Evolutionary conservation across 2,888 invertebrate genomes (phyloP).

Genomic region (Xanthorhoe spadicearia): DNA sequence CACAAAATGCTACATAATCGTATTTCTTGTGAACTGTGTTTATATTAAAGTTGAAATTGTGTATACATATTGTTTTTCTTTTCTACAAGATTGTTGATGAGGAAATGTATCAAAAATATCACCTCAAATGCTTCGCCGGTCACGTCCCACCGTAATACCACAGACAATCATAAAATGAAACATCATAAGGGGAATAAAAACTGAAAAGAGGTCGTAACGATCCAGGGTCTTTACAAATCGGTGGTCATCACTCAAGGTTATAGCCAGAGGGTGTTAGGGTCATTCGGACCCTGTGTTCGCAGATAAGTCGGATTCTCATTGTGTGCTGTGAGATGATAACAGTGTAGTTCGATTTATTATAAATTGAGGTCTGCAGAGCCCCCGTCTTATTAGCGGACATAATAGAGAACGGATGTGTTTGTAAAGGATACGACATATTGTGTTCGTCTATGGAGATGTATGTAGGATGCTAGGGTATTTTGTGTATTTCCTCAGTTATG

Average conservation of each 20-base stretch:
- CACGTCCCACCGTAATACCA: slow-evolving; percentile 71
- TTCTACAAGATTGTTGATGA: background rate
- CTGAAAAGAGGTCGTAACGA: slow-evolving; percentile 79
- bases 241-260: slow-evolving; percentile 80
- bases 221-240: slow-evolving; percentile 79
- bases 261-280: slow-evolving; percentile 65
- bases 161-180: slow-evolving; percentile 81
- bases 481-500: background rate
- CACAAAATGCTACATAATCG: background rate
- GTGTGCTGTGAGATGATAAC: slow-evolving; percentile 70
- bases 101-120: slow-evolving; percentile 44
- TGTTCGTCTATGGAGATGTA: slow-evolving; percentile 43
- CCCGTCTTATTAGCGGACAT: slow-evolving; percentile 64
- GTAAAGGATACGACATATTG: slow-evolving; percentile 59
- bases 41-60: no score
- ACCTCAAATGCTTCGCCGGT: slow-evolving; percentile 32
- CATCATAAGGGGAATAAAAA: slow-evolving; percentile 81
- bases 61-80: background rate
- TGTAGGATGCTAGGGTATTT: slow-evolving; percentile 22
- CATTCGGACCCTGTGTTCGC: slow-evolving; percentile 55
- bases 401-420: slow-evolving; percentile 54
- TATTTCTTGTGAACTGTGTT: background rate
- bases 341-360: slow-evolving; percentile 74
- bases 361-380: slow-evolving; percentile 66
- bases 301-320: slow-evolving; percentile 78